These are phyloP conservation scores for Hoplostethus mediterraneus DNA, from an alignment of 2,797 vertebrate genomes.

Conservation along the genomic window DNA sequence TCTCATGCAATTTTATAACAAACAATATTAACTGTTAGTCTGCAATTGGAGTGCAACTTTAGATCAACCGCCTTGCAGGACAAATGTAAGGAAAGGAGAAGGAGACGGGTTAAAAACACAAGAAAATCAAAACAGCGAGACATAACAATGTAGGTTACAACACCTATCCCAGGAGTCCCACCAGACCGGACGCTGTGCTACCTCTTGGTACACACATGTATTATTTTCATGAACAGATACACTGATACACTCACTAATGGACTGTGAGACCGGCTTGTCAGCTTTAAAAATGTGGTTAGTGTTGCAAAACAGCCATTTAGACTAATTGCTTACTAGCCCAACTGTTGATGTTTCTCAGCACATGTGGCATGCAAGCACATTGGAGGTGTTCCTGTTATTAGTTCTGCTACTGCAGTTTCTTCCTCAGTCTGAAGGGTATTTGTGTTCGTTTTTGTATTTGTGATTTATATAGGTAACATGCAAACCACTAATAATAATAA, in stretches of 20 bases:
- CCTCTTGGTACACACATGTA: neutral
- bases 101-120: neutral
- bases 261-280: neutral
- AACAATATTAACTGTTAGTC: too few relatives aligned
- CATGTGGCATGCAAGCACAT: too few relatives aligned
- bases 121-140: neutral
- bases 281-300: neutral
- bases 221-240: too few relatives aligned
- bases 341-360: neutral
- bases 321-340: neutral
- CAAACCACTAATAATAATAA: too few relatives aligned
- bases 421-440: too few relatives aligned
- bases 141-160: neutral
- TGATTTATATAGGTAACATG: too few relatives aligned
- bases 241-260: neutral
- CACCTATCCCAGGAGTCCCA: neutral
- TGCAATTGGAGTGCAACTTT: neutral
- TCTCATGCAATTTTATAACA: neutral
- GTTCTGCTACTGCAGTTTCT: too few relatives aligned
- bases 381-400: too few relatives aligned
- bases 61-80: neutral
- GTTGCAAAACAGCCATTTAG: neutral
- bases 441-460: neutral
- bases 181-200: neutral
- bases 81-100: neutral